These are phyloP conservation scores for Nyctibius grandis DNA, from an alignment of 2,797 vertebrate species.

Conservation along the genomic window DNA sequence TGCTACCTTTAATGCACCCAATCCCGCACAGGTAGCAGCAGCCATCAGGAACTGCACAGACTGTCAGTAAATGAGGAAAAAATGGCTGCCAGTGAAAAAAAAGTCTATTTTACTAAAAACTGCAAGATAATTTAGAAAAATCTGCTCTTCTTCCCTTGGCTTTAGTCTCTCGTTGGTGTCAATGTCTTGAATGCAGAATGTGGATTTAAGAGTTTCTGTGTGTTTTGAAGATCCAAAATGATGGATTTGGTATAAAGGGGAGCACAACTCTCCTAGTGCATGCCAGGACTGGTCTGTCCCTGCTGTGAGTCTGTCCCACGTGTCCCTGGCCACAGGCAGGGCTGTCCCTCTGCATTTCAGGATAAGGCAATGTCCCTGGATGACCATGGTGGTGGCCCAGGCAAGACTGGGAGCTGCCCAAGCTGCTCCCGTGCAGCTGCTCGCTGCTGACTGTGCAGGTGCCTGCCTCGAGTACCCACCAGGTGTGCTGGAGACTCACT, in stretches of 20 bases:
- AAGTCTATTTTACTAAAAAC: not conserved
- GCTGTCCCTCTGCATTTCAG: not conserved
- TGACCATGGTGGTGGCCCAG: too few species aligned
- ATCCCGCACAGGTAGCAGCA: not conserved
- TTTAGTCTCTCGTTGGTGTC: not conserved
- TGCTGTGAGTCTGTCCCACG: not conserved
- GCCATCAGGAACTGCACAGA: not conserved
- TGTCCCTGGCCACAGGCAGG: not conserved
- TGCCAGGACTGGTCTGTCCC: not conserved
- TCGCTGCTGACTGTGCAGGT: fast-evolving
- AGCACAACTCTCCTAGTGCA: not conserved
- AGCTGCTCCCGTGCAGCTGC: not conserved
- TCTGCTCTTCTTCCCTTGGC: not conserved
- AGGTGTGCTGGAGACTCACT: not conserved
- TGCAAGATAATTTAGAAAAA: not conserved
- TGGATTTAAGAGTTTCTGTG: not conserved
- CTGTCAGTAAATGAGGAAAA: not conserved
- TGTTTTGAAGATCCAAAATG: not conserved
- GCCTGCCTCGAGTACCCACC: not conserved
- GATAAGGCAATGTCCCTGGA: not conserved
- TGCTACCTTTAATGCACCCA: not conserved
- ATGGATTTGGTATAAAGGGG: not conserved
- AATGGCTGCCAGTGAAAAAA: not conserved
- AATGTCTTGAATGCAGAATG: not conserved
- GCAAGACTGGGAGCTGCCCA: not conserved